phyloP scores from a whole-genome alignment of 2,888 invertebrate genomes.

The Aphidoletes aphidimyza region DNA sequence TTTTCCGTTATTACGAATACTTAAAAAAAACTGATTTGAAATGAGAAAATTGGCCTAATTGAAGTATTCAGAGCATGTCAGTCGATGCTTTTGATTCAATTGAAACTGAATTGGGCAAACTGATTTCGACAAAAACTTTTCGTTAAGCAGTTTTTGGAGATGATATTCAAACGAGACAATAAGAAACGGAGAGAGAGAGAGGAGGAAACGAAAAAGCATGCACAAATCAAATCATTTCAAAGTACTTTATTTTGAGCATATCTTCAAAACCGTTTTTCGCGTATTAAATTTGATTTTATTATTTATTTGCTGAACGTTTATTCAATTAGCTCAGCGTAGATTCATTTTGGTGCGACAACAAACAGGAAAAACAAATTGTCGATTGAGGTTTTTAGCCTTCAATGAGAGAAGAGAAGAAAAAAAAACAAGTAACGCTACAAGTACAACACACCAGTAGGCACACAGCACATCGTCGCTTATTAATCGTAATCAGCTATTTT shows the following conservation, averaged over 20 bases:
- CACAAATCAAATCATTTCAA: no score
- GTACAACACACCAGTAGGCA: no score
- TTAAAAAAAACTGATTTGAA: background rate
- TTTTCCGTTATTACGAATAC: background rate
- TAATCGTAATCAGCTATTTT: constrained; percentile 6
- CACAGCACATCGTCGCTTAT: background rate
- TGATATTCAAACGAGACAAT: no score
- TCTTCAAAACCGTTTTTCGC: background rate
- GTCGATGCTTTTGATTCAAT: background rate
- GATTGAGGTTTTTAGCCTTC: constrained; percentile 52
- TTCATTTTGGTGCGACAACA: constrained; percentile 13
- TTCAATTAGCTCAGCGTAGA: constrained; percentile 7
- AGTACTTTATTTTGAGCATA: no score
- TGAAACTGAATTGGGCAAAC: background rate
- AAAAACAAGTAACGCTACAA: background rate
- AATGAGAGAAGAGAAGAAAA: background rate
- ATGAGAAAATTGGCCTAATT: constrained; percentile 24
- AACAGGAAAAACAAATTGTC: constrained; percentile 54
- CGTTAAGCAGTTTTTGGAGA: background rate
- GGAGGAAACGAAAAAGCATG: no score
- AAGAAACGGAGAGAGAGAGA: no score
- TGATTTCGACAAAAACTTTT: no score
- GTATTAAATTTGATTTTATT: constrained; percentile 47
- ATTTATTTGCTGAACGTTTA: constrained; percentile 43
- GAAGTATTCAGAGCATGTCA: constrained; percentile 11